These are phyloP conservation scores for Nephrotoma flavescens DNA, from an alignment of 2,888 invertebrate species.

Conservation along the genomic window DNA sequence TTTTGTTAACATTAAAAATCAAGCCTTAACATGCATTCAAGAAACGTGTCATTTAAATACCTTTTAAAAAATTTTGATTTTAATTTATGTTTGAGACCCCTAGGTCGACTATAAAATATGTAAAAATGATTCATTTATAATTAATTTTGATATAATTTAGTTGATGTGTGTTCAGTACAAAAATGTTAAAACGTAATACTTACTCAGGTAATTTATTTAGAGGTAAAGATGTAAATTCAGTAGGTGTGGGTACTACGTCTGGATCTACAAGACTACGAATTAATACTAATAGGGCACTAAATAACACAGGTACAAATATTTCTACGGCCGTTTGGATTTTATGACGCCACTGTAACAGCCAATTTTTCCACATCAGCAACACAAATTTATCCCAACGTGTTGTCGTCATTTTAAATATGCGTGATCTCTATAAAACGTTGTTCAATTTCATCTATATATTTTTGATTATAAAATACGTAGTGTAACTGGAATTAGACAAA, in stretches of 20 bases:
- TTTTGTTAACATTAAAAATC: neutral
- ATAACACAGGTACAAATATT: slow-evolving; percentile 48
- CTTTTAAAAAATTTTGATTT: neutral
- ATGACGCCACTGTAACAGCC: slow-evolving; percentile 58
- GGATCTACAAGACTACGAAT: slow-evolving; percentile 53
- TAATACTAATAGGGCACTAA: slow-evolving; percentile 50
- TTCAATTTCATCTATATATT: neutral
- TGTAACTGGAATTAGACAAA: neutral
- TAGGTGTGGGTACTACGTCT: slow-evolving; percentile 18
- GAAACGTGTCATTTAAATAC: neutral
- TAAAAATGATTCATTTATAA: neutral
- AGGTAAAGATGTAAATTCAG: slow-evolving; percentile 24
- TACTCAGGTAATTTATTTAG: slow-evolving; percentile 22
- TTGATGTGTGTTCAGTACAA: neutral
- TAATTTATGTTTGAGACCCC: neutral
- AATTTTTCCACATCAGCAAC: slow-evolving; percentile 73
- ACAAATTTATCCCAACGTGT: slow-evolving; percentile 41
- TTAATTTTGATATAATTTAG: neutral
- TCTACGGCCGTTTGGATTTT: slow-evolving; percentile 51
- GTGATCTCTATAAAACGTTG: no score
- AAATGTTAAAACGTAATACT: neutral
- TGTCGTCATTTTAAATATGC: slow-evolving; percentile 7
- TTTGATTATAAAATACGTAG: neutral
- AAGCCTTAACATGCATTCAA: neutral
- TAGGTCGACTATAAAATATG: neutral